Base-by-base conservation (phyloP, 2,113 vertebrate species). In the Antidorcas marsupialis region DNA sequence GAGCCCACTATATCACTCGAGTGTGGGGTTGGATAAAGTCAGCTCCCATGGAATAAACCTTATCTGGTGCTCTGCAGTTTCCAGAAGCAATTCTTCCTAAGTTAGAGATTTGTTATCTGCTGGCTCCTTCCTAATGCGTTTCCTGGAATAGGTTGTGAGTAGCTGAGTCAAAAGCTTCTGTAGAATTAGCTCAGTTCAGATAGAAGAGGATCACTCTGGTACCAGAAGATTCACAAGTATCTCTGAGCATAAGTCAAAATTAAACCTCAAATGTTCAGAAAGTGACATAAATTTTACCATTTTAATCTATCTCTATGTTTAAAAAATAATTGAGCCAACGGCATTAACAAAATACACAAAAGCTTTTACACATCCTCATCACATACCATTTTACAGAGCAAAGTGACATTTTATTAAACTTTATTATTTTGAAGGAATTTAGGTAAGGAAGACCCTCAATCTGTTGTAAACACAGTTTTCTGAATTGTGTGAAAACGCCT, bases 21-120 rank as follows among this genome's bases (percentile, higher is more conserved):
- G 7, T 71, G 39, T 91, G 93, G 28, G 86, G 57, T 21, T 74
- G 89, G 95, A 95, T 87, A 94, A 91, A 97, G 96, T 83, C 97
- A 95, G 50, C 92, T 91, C 95, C 95, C 76, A 71, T 76, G 71
- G 59, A 95, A 67, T 59, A 64, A 96, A 30, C 89, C 97, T 98
- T 98, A 98, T 98, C 97, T 98, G 2, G 0, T 71, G 50, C 85
- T 81, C 87, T 39, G 85, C 95, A 98, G 97, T 97, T 98, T 97
- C 98, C 97, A 98, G 97, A 98, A 98, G 93, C 84, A 96, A 97
- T 97, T 98, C 96, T 96, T 98, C 94, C 85, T 86, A 90, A 76
- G 16, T 15, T 87, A 90, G 97, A 98, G 98, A 97, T 98, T 60
- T 98, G 97, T 97, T 98, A 98, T 98, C 97, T 96, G 43, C 92